phyloP scores from a whole-genome alignment of 2,888 invertebrate genomes.

The Geotrupes spiniger region DNA sequence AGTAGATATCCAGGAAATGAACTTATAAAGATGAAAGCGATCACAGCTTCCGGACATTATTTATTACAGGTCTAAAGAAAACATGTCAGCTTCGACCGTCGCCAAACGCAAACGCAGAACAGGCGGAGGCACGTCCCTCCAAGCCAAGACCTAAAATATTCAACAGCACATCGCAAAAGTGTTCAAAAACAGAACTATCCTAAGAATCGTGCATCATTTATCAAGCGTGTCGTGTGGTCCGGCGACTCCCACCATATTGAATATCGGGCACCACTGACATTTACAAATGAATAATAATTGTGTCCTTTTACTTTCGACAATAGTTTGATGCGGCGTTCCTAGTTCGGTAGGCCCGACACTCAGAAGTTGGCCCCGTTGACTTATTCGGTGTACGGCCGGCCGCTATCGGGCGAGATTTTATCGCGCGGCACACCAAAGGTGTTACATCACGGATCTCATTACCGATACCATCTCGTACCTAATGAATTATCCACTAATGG shows the following conservation, averaged over 20 bases:
- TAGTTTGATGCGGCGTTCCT: conserved; percentile 40
- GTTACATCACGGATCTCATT: too few species aligned
- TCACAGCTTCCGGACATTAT: conserved; percentile 28
- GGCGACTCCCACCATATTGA: conserved; percentile 52
- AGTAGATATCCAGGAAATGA: too few species aligned
- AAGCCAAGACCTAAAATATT: conserved; percentile 43
- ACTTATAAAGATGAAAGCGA: conserved; percentile 12
- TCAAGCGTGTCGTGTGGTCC: conserved; percentile 50
- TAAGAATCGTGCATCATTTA: conserved; percentile 51
- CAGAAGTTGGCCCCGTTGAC: conserved; percentile 3
- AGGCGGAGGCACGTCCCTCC: conserved; percentile 43
- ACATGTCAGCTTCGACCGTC: conserved; percentile 33
- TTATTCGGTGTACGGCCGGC: neutral
- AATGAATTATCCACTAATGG: too few species aligned
- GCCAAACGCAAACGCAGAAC: conserved; percentile 36
- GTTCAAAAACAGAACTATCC: conserved; percentile 45
- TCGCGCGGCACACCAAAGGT: too few species aligned
- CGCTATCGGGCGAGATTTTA: neutral
- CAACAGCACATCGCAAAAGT: conserved; percentile 47
- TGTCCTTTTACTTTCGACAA: conserved; percentile 51
- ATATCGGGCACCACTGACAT: conserved; percentile 52
- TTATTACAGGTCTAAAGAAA: conserved; percentile 34
- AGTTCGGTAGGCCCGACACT: conserved; percentile 34
- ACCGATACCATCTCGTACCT: too few species aligned
- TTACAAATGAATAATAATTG: conserved; percentile 54